Evolutionary conservation across 2,888 invertebrate species (phyloP).

Genomic region (Drosophila mettleri): DNA sequence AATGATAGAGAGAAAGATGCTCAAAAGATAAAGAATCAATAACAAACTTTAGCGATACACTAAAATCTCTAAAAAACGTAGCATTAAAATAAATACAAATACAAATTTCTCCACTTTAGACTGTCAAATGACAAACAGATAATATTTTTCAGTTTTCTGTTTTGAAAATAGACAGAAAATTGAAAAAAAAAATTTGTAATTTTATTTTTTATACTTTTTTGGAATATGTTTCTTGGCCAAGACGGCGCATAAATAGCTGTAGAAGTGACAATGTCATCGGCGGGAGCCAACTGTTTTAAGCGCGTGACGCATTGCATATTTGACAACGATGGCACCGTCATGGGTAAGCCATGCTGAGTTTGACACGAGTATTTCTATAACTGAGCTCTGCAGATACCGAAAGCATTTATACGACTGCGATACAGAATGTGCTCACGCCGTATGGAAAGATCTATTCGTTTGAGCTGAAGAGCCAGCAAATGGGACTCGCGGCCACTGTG

Average conservation of each 20-base stretch:
- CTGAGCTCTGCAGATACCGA: constrained; percentile 89
- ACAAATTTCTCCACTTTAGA: neutral
- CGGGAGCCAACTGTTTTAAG: neutral
- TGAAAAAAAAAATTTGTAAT: neutral
- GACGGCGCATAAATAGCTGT: neutral
- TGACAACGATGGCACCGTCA: constrained; percentile 63
- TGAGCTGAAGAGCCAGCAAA: constrained; percentile 89
- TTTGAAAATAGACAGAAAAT: neutral
- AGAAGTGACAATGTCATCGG: constrained; percentile 1
- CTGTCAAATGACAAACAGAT: neutral
- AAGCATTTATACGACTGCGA: constrained; percentile 89
- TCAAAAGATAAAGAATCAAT: too few species aligned
- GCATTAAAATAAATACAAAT: constrained; percentile 2
- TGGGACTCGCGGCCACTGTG: constrained; percentile 87
- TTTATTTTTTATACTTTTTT: neutral
- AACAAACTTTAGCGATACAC: too few species aligned
- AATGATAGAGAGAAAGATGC: too few species aligned
- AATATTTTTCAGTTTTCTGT: neutral
- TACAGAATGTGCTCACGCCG: constrained; percentile 87
- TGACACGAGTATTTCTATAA: too few species aligned
- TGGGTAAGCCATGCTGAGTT: constrained; percentile 36
- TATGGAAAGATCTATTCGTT: constrained; percentile 91
- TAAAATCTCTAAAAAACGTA: too few species aligned
- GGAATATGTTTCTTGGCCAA: constrained; percentile 13
- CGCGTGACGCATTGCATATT: constrained; percentile 62